phyloP scores from a whole-genome alignment of 2,797 vertebrate species.

The Gymnothorax javanicus region DNA sequence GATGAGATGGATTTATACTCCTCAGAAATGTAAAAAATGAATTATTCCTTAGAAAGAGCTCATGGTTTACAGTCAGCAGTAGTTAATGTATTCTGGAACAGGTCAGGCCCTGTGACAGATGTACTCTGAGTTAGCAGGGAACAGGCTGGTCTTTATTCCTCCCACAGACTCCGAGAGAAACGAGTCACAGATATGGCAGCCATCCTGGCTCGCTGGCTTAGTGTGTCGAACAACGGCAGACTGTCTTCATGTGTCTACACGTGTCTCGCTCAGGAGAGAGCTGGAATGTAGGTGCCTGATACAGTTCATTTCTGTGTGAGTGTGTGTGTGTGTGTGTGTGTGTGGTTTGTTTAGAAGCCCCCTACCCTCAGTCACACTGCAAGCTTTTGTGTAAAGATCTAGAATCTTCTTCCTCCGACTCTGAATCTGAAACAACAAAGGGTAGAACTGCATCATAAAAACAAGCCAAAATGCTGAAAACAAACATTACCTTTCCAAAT shows the following conservation, averaged over 20 bases:
- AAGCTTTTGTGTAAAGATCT: conserved; percentile 89
- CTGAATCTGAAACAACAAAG: conserved; percentile 74
- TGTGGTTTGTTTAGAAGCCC: conserved; percentile 7
- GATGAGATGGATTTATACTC: too few relatives aligned
- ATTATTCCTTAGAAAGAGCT: neutral
- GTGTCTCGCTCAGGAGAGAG: neutral
- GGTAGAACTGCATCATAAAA: conserved; percentile 2
- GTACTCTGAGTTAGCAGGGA: conserved; percentile 1
- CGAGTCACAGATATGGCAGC: neutral
- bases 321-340: conserved; percentile 11
- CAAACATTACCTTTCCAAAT: neutral
- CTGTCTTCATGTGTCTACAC: neutral
- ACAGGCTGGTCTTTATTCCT: conserved; percentile 27
- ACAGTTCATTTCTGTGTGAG: neutral
- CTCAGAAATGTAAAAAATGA: neutral
- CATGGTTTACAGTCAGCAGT: conserved; percentile 16
- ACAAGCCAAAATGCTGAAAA: neutral
- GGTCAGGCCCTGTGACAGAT: conserved; percentile 35
- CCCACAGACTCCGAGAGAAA: conserved; percentile 18
- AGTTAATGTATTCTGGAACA: conserved; percentile 41
- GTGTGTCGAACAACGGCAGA: neutral
- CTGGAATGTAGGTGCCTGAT: neutral
- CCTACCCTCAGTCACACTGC: conserved; percentile 91
- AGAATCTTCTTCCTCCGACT: conserved; percentile 96
- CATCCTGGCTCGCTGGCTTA: neutral